These are phyloP conservation scores for Oryzias curvinotus DNA, from an alignment of 2,113 vertebrate species.

Conservation along the genomic window DNA sequence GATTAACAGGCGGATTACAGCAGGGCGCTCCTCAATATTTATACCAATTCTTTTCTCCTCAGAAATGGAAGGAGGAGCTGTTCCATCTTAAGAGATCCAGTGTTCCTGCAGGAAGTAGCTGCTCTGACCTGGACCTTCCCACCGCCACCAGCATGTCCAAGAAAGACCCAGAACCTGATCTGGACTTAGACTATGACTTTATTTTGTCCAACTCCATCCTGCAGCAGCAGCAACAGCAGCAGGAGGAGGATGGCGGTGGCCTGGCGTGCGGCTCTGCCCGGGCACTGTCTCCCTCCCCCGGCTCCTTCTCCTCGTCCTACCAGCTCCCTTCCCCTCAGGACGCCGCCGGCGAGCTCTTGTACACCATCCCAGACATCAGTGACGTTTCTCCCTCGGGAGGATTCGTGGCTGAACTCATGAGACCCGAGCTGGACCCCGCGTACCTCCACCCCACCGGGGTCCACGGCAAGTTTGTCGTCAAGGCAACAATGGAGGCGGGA, in stretches of 20 bases:
- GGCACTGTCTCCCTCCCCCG: slow-evolving; percentile 74
- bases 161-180: slow-evolving; percentile 84
- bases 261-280: slow-evolving; percentile 66
- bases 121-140: slow-evolving; percentile 66
- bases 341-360: slow-evolving; percentile 66
- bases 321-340: slow-evolving; percentile 77
- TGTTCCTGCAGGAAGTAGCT: slow-evolving; percentile 76
- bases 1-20: slow-evolving; percentile 1
- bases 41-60: slow-evolving; percentile 50
- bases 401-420: slow-evolving; percentile 93
- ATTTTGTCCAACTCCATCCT: slow-evolving; percentile 91
- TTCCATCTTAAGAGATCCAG: slow-evolving; percentile 84
- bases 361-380: slow-evolving; percentile 88
- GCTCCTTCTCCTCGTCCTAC: slow-evolving; percentile 79
- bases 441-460: slow-evolving; percentile 85
- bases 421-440: slow-evolving; percentile 91
- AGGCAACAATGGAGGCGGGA: slow-evolving; percentile 85
- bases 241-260: slow-evolving; percentile 71
- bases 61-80: slow-evolving; percentile 94
- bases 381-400: slow-evolving; percentile 93
- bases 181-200: slow-evolving; percentile 95
- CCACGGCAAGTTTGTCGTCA: slow-evolving; percentile 91
- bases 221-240: slow-evolving; percentile 75
- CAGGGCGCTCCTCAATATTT: slow-evolving; percentile 20
- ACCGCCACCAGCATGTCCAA: slow-evolving; percentile 75